A percentile compares a stretch with the other conserved stretches of the same genome.
phyloP scores from a whole-genome alignment of 2,888 invertebrate species.

The Mimumesa dahlbomi region DNA sequence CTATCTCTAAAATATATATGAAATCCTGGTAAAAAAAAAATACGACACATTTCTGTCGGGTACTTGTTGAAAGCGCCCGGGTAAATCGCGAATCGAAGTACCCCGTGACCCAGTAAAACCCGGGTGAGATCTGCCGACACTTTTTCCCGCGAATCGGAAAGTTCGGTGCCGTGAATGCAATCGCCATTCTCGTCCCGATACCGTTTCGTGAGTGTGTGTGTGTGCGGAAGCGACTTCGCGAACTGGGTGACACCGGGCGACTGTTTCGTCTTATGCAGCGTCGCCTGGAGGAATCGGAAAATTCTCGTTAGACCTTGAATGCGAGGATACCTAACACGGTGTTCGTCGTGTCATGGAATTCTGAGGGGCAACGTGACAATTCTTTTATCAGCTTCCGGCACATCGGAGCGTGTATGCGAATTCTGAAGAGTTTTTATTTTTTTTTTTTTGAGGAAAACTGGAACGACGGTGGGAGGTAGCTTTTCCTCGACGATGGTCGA shows the following conservation, averaged over 20 bases:
- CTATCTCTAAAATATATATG: no score
- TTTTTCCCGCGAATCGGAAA: neutral
- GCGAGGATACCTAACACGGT: neutral
- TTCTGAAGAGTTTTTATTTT: no score
- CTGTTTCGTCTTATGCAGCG: neutral
- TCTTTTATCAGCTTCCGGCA: neutral
- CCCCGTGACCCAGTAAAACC: neutral
- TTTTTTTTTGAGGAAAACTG: no score
- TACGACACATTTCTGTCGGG: no score
- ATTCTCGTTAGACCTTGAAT: neutral
- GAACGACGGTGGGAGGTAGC: no score
- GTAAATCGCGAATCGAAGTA: neutral
- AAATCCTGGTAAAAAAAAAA: no score
- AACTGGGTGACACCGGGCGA: neutral
- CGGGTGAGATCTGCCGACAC: neutral
- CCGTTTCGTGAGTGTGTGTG: no score
- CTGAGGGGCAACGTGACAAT: neutral
- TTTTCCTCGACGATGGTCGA: no score
- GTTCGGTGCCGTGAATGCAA: neutral
- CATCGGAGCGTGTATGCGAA: no score
- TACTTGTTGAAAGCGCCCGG: neutral
- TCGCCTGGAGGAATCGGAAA: conserved; percentile 4
- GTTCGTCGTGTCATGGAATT: neutral
- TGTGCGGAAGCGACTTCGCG: neutral
- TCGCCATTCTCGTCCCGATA: neutral